A percentile compares a stretch with the other conserved stretches of the same genome.
phyloP scores from a whole-genome alignment of 2,888 invertebrate genomes.

The Asteroscopus sphinx region DNA sequence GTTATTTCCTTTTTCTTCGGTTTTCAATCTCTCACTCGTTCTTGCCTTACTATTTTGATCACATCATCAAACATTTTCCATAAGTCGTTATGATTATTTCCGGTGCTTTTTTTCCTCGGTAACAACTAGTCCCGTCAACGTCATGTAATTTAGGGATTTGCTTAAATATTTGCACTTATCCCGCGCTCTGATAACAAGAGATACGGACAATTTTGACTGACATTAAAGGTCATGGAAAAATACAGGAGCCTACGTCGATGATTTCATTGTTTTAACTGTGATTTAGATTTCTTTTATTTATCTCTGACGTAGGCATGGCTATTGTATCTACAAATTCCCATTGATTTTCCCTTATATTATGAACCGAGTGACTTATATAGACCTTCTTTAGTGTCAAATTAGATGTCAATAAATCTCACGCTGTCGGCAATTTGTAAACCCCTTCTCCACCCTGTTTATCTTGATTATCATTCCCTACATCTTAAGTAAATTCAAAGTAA shows the following conservation, averaged over 20 bases:
- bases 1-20: neutral
- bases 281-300: constrained; percentile 33
- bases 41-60: neutral
- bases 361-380: constrained; percentile 11
- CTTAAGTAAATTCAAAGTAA: constrained; percentile 23
- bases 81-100: neutral
- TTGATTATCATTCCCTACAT: constrained; percentile 23
- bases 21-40: neutral
- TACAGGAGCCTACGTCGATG: constrained; percentile 15
- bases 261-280: constrained; percentile 26
- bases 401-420: constrained; percentile 40
- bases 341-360: constrained; percentile 2
- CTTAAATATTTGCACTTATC: constrained; percentile 46
- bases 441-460: constrained; percentile 23
- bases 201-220: constrained; percentile 51
- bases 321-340: neutral
- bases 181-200: constrained; percentile 35
- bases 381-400: constrained; percentile 35
- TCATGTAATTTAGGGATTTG: constrained; percentile 41
- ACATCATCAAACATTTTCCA: constrained; percentile 1
- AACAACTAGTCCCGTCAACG: constrained; percentile 19
- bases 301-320: constrained; percentile 18
- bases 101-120: constrained; percentile 6
- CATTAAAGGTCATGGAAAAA: constrained; percentile 44
- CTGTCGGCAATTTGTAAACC: constrained; percentile 35